Base-by-base conservation (phyloP, 1,140 invertebrate genomes). In the Frieseomelitta varia region DNA sequence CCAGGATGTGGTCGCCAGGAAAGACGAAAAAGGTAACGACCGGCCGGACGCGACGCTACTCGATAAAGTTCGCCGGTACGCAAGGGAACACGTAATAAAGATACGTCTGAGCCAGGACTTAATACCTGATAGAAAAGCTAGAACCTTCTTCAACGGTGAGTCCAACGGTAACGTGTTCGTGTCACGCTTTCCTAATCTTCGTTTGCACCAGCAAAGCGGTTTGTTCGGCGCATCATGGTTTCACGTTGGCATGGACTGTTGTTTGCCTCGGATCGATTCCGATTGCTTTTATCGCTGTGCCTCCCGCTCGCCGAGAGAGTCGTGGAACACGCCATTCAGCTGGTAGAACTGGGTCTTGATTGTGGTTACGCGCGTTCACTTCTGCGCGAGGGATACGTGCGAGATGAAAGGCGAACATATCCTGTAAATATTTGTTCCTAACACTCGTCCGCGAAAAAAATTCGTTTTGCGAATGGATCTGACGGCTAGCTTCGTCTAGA, bases 121-220 rank as follows among this genome's bases (percentile, higher is more conserved):
- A 47, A 81, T 93, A 39, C 79, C 92, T 39, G 81, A 88, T 2
- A 90, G 91, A 80, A 91, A 91, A 21, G 91, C 93, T 53, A 93
- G 94, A 90, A 94, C 93, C n/a, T 95, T 95, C 80, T 95, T 95
- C 81, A 93, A 93, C 74, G 87, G 94, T 94, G 90, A 94, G 92
- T 93, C 80, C 86, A 30, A 84, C 68, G 79, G 73, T 47, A 77
- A 65, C 71, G 86, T 80, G 85, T 86, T 79, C 82, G 78, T 79
- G 74, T 79, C 82, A 84, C 82, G 84, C 84, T 88, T 82, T 85
- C 79, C 75, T 85, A 77, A 81, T 76, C 77, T 80, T 12, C 51
- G 72, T 30, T 85, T 71, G 87, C 74, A 81, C 86, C 47, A 19
- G 74, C 63, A 47, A 8, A 55, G 53, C 53, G 39, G 53, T 15